Percentiles rank a stretch among this genome's conserved stretches.
phyloP scores from a whole-genome alignment of 2,797 vertebrate species.

The Emys orbicularis region DNA sequence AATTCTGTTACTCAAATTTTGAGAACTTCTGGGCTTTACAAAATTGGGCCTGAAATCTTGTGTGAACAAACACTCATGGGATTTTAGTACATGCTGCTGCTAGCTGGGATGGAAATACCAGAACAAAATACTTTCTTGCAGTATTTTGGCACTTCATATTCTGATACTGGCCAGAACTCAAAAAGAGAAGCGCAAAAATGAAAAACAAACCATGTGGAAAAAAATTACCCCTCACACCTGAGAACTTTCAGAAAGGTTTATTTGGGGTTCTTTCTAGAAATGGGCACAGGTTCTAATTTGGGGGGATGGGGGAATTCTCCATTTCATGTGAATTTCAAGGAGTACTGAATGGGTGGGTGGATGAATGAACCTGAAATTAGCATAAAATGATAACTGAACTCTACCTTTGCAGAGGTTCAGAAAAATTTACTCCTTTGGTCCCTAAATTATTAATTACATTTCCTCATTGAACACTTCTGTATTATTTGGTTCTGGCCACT shows the following conservation, averaged over 20 bases:
- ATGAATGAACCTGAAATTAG: neutral
- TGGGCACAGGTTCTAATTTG: neutral
- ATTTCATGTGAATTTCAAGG: neutral
- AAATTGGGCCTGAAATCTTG: neutral
- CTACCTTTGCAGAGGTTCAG: neutral
- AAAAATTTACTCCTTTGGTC: neutral
- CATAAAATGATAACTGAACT: neutral
- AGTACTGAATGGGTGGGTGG: neutral
- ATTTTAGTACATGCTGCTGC: neutral
- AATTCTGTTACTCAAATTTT: neutral
- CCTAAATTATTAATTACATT: rapidly evolving
- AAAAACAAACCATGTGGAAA: neutral
- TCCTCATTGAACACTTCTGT: rapidly evolving
- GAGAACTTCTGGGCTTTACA: neutral
- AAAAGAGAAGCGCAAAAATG: neutral
- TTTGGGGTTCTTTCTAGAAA: neutral
- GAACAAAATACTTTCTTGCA: neutral
- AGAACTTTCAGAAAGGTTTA: neutral
- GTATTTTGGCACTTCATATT: neutral
- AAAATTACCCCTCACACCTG: neutral
- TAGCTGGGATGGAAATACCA: neutral
- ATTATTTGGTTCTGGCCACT: neutral
- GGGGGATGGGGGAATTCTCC: neutral
- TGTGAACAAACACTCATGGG: neutral
- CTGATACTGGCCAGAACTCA: neutral